phyloP scores from a whole-genome alignment of 2,113 vertebrate species.

The Pelecanus crispus region DNA sequence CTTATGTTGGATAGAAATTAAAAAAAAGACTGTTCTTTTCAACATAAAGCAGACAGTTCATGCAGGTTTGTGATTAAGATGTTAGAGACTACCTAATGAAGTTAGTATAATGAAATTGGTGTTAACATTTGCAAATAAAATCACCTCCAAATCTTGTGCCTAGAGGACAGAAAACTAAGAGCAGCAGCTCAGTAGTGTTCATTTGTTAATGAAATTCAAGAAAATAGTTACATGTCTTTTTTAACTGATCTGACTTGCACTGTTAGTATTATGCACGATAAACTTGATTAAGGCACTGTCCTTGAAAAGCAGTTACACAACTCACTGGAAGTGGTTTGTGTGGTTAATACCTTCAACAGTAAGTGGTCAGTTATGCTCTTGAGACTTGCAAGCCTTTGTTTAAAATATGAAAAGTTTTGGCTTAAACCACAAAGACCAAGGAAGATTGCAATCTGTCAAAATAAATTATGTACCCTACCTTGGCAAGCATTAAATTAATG shows the following conservation, averaged over 20 bases:
- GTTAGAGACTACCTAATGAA: not conserved
- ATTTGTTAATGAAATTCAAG: not conserved
- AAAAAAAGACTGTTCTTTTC: not conserved
- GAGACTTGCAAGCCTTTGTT: not conserved
- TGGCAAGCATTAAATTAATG: not conserved
- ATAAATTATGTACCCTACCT: not conserved
- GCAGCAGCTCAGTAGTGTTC: not conserved
- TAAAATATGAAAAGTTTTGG: not conserved
- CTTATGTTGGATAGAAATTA: not conserved
- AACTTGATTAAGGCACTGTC: not conserved
- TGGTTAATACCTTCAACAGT: not conserved
- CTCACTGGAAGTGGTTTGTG: not conserved
- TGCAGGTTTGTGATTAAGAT: not conserved
- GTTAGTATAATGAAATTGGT: not conserved
- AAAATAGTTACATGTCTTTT: not conserved
- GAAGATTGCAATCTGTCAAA: conserved; percentile 2
- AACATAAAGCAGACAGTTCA: not conserved
- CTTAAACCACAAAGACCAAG: not conserved
- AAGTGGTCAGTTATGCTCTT: not conserved
- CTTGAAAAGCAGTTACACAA: not conserved
- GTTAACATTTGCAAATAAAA: not conserved
- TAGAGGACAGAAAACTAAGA: not conserved
- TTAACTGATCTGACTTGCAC: not conserved
- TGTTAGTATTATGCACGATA: not conserved
- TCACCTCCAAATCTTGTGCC: not conserved